phyloP scores from a whole-genome alignment of 2,888 invertebrate species.

The Drosophila bunnanda region DNA sequence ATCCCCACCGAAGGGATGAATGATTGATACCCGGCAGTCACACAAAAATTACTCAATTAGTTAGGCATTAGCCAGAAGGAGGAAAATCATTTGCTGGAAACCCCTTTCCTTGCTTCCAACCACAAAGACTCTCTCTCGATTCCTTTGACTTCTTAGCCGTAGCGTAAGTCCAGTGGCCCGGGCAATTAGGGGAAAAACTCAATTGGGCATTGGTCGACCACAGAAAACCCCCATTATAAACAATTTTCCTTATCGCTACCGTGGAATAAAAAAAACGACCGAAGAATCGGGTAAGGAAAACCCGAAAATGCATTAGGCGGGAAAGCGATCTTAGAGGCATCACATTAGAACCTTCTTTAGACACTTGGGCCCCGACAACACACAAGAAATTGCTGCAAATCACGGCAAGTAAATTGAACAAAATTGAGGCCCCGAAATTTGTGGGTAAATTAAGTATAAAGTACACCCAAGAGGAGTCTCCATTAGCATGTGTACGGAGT shows the following conservation, averaged over 20 bases:
- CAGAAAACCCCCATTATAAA: constrained; percentile 76
- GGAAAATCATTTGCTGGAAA: constrained; percentile 52
- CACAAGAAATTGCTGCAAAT: constrained; percentile 74
- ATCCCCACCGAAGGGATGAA: constrained; percentile 37
- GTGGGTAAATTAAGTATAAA: constrained; percentile 68
- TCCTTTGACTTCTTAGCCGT: constrained; percentile 43
- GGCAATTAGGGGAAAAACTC: constrained; percentile 68
- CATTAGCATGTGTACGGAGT: constrained; percentile 60
- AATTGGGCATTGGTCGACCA: constrained; percentile 73
- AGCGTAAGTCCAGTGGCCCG: constrained; percentile 79
- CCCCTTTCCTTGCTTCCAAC: constrained; percentile 14
- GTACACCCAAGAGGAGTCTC: constrained; percentile 45
- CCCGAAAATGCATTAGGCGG: constrained; percentile 66
- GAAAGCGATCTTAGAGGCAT: constrained; percentile 63
- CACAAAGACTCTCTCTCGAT: constrained; percentile 5
- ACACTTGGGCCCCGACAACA: constrained; percentile 68
- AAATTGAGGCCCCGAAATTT: constrained; percentile 54
- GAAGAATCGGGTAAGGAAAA: constrained; percentile 21
- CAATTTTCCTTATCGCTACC: constrained; percentile 72
- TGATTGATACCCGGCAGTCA: constrained; percentile 69
- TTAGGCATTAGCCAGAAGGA: constrained; percentile 63
- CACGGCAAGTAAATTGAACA: constrained; percentile 73
- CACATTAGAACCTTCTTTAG: constrained; percentile 79
- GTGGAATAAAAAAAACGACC: constrained; percentile 1
- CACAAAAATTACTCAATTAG: constrained; percentile 79